Conservation (phyloP, 2,113 vertebrate genomes). For the Abramis brama region DNA sequence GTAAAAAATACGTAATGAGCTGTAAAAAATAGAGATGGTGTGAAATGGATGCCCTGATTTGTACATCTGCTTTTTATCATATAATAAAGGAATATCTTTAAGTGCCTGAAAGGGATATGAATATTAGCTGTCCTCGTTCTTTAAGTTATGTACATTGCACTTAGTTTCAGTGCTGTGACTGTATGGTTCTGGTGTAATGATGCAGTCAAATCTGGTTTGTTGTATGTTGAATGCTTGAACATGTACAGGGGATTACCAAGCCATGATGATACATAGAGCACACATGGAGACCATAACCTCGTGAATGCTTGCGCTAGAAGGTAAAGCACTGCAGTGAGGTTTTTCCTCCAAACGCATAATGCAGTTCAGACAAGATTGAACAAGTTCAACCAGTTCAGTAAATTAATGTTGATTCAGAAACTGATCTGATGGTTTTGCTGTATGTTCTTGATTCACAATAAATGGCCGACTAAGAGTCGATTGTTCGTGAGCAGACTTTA, state of each 20-base stretch:
- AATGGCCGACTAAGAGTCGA: too few species aligned
- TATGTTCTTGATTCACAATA: too few species aligned
- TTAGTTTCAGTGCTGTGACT: not conserved
- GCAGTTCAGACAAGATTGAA: not conserved
- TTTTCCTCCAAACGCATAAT: not conserved
- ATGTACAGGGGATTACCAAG: too few species aligned
- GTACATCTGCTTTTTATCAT: constrained; percentile 77
- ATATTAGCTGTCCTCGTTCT: not conserved
- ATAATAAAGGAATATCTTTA: constrained; percentile 81
- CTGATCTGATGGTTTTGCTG: not conserved
- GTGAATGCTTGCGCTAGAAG: not conserved
- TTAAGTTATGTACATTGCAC: not conserved
- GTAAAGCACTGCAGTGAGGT: not conserved
- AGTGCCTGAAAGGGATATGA: constrained; percentile 75
- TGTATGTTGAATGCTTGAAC: not conserved
- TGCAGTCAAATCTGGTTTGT: not conserved
- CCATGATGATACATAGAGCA: not conserved
- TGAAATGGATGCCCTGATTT: constrained; percentile 76
- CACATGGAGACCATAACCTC: not conserved
- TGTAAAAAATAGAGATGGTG: constrained; percentile 67
- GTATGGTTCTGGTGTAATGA: not conserved
- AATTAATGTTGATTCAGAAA: not conserved
- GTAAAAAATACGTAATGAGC: constrained; percentile 72
- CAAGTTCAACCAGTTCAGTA: not conserved
- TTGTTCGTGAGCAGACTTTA: too few species aligned